Evolutionary conservation across 2,113 vertebrate genomes (phyloP), one percentile per base, ranked within the genome.

Genomic region (Ctenomys sociabilis): DNA sequence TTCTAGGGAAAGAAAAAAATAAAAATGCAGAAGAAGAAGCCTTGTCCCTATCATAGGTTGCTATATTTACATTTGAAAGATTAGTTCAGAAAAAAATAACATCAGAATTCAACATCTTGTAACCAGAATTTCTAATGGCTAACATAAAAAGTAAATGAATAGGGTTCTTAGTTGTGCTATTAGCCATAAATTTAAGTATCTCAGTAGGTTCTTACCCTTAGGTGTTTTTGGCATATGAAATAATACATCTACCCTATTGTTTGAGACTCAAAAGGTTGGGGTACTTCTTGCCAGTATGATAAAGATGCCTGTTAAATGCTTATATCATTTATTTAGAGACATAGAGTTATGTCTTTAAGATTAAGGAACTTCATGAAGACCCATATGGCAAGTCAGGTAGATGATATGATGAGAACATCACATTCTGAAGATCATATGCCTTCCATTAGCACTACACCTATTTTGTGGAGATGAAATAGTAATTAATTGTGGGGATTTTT

Each of bases 251-350:
- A 17, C 24, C 3, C 73, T 78, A 43, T 49, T 84, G 68, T 85
- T 84, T 61, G 85, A 73, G 19, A 93, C 54, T 83, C n/a, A 52
- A 45, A n/a, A 95, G 35, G 45, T 93, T 70, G 66, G 70, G 4
- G 57, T 73, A 75, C 35, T 72, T 26, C 35, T 86, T 68, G 77
- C 73, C 43, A 32, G 82, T 78, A 89, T 72, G 68, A 80, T 52
- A 92, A n/a, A 2, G n/a, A 85, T 83, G 37, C 21, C 17, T 59
- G 52, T 64, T 43, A 93, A 84, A 83, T 70, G 61, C 11, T 96
- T 43, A 95, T 19, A 57, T n/a, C 22, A 35, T 43, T 83, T 2
- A 54, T 59, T 95, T 92, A 95, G 75, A 90, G 63, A 61, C 43
- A 54, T 16, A 7, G 10, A 90, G 68, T 0, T 8, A 22, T 84